Conservation (phyloP, 2,888 invertebrate species). For the Trichopria drosophilae region DNA sequence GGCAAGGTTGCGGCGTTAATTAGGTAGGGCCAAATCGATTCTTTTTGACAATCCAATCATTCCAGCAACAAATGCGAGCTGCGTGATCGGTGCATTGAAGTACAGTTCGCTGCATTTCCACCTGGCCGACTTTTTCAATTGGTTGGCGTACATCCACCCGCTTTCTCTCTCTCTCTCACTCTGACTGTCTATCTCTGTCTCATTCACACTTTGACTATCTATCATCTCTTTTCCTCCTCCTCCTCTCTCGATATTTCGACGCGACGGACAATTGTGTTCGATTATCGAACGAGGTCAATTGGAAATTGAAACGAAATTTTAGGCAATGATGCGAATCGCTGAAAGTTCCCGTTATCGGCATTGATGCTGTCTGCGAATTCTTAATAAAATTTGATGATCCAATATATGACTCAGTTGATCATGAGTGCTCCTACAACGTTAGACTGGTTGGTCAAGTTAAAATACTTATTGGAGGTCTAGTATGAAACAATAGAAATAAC, state of each 20-base stretch:
- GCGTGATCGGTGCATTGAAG: conserved; percentile 34
- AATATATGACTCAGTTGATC: too few species aligned
- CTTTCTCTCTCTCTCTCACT: conserved; percentile 7
- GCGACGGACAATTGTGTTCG: conserved; percentile 22
- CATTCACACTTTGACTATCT: conserved; percentile 20
- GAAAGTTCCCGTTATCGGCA: too few species aligned
- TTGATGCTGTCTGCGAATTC: too few species aligned
- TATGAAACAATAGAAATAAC: too few species aligned
- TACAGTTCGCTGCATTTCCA: conserved; percentile 38
- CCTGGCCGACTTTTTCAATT: conserved; percentile 39
- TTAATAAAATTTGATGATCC: too few species aligned
- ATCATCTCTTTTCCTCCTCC: conserved; percentile 21
- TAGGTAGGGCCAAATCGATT: too few species aligned
- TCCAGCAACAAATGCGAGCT: too few species aligned
- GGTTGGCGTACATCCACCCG: conserved; percentile 7
- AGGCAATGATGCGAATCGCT: too few species aligned
- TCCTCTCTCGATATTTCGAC: conserved; percentile 13
- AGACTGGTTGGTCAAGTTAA: too few species aligned
- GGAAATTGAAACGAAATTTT: conserved; percentile 30
- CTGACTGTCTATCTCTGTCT: conserved; percentile 22
- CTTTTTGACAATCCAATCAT: conserved; percentile 1
- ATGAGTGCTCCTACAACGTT: too few species aligned
- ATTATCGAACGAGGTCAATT: conserved; percentile 32
- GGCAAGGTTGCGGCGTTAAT: too few species aligned
- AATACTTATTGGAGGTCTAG: too few species aligned